Percentiles rank a stretch among this genome's conserved stretches.
Evolutionary conservation across 2,113 vertebrate species (phyloP).

Genomic region (Podocnemis expansa): DNA sequence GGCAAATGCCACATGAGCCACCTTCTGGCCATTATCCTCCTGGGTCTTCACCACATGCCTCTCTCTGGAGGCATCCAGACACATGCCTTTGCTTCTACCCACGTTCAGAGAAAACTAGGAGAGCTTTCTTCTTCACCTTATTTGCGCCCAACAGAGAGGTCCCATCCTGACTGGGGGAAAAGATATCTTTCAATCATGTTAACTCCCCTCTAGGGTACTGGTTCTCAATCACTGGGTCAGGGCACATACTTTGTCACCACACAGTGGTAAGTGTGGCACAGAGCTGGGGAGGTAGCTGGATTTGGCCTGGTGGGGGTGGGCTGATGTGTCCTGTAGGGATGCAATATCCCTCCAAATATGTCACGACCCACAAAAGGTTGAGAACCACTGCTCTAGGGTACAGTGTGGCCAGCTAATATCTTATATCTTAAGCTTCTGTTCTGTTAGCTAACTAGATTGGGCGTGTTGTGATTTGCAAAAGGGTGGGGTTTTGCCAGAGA

Average conservation of each 20-base stretch:
- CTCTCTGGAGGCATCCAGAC: not conserved
- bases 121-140: not conserved
- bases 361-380: no score
- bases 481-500: not conserved
- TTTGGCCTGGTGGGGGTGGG: no score
- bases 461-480: not conserved
- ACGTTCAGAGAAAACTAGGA: not conserved
- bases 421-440: not conserved
- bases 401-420: not conserved
- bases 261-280: no score
- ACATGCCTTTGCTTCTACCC: not conserved
- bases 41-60: not conserved
- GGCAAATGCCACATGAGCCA: not conserved
- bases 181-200: not conserved
- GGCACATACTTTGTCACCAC: no score
- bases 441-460: not conserved
- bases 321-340: no score
- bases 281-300: no score
- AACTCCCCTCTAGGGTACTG: not conserved
- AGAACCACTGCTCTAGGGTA: no score
- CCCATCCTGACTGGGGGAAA: not conserved
- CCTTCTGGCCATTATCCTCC: not conserved
- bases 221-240: no score
- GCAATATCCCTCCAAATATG: no score
- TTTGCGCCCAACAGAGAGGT: accelerated